Conservation (phyloP, 2,888 invertebrate species). For the Volucella bombylans region DNA sequence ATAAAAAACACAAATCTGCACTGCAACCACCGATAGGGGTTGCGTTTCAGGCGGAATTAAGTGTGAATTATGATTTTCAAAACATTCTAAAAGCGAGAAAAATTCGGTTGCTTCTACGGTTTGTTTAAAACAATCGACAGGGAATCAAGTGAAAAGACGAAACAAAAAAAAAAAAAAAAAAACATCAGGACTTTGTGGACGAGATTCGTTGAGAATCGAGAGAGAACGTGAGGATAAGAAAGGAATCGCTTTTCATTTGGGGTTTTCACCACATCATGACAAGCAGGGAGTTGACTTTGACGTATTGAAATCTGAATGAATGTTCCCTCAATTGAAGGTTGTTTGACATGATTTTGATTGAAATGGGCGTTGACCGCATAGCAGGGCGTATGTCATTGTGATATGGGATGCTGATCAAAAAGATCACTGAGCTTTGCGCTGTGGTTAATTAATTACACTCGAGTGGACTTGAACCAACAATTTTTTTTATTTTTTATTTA, state of each 20-base stretch:
- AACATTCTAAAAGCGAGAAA: slow-evolving; percentile 40
- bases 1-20: not conserved
- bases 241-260: slow-evolving; percentile 63
- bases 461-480: slow-evolving; percentile 41
- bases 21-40: slow-evolving; percentile 13
- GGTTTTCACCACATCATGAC: slow-evolving; percentile 51
- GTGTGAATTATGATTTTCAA: slow-evolving; percentile 71
- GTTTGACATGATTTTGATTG: slow-evolving; percentile 72
- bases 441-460: slow-evolving; percentile 72
- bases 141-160: not conserved
- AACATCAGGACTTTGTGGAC: slow-evolving; percentile 31
- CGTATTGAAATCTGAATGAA: slow-evolving; percentile 20
- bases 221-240: slow-evolving; percentile 64
- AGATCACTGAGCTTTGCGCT: slow-evolving; percentile 70
- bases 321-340: slow-evolving; percentile 57
- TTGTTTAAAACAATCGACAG: slow-evolving; percentile 61
- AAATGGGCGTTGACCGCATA: slow-evolving; percentile 74
- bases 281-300: slow-evolving; percentile 38
- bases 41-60: slow-evolving; percentile 44
- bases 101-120: slow-evolving; percentile 36
- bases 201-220: not conserved
- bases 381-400: slow-evolving; percentile 73
- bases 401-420: slow-evolving; percentile 69
- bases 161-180: not conserved
- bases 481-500: slow-evolving; percentile 37